phyloP scores from a whole-genome alignment of 2,797 vertebrate genomes.

The Melanotaenia maccullochi region DNA sequence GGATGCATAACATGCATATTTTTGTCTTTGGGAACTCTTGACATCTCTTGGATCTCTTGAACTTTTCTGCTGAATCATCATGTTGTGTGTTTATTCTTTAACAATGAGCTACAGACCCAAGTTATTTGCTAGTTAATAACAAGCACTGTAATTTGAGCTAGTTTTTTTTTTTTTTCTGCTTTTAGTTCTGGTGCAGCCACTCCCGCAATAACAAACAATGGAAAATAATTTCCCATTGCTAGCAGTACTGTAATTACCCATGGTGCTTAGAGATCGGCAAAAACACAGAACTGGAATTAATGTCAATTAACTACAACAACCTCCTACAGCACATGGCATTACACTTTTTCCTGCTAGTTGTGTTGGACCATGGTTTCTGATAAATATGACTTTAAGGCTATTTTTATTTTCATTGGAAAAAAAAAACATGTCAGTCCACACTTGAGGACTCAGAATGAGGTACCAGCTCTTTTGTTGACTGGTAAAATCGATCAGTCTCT shows the following conservation, averaged over 20 bases:
- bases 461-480: background rate
- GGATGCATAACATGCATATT: background rate
- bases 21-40: too few relatives aligned
- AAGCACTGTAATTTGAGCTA: background rate
- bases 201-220: background rate
- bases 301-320: background rate
- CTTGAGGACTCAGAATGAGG: background rate
- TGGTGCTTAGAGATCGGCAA: background rate
- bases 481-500: background rate
- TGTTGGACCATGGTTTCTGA: background rate
- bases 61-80: background rate
- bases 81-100: background rate
- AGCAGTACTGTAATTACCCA: background rate
- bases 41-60: too few relatives aligned
- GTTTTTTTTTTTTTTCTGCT: background rate
- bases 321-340: background rate
- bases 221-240: background rate
- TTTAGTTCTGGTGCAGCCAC: background rate
- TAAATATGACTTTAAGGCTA: background rate
- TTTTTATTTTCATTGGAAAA: background rate
- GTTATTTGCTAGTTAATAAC: background rate
- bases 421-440: background rate
- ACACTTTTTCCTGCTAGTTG: too few relatives aligned
- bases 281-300: background rate
- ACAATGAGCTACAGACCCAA: background rate